Evolutionary conservation across 2,797 vertebrate genomes (phyloP).

Genomic region (Macropus fuliginosus): DNA sequence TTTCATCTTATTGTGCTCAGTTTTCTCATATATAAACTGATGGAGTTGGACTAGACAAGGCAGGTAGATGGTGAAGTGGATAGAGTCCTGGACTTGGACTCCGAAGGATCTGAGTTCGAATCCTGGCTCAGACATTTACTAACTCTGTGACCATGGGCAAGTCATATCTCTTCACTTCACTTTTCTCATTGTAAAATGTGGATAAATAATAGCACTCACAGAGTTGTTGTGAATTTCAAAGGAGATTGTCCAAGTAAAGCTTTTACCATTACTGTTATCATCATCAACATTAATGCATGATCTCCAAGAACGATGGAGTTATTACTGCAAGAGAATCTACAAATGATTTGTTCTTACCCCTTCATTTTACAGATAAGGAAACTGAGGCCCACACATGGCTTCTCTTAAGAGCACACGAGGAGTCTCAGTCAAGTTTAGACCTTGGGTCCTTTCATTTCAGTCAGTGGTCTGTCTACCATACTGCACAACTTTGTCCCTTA

Average conservation of each 20-base stretch:
- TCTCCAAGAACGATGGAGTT: not conserved
- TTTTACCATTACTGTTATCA: not conserved
- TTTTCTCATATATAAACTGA: not conserved
- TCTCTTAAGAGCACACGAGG: not conserved
- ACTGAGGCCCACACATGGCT: not conserved
- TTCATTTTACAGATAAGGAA: not conserved
- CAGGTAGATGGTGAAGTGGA: not conserved
- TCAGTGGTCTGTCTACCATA: not conserved
- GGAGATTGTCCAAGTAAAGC: not conserved
- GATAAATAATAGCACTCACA: not conserved
- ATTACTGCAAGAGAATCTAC: not conserved
- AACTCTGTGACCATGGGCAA: not conserved
- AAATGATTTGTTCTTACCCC: not conserved
- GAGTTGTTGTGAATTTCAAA: not conserved
- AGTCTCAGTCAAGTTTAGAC: not conserved
- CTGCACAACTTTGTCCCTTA: not conserved
- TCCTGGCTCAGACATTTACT: not conserved
- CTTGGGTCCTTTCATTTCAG: not conserved
- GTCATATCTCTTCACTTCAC: no score
- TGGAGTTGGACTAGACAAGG: not conserved
- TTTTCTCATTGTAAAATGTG: no score
- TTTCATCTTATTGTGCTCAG: not conserved
- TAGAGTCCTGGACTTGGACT: not conserved
- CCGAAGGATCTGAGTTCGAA: not conserved
- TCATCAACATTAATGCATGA: not conserved